Evolutionary conservation across 2,113 vertebrate genomes (phyloP).

Genomic region (Dasypus novemcinctus): DNA sequence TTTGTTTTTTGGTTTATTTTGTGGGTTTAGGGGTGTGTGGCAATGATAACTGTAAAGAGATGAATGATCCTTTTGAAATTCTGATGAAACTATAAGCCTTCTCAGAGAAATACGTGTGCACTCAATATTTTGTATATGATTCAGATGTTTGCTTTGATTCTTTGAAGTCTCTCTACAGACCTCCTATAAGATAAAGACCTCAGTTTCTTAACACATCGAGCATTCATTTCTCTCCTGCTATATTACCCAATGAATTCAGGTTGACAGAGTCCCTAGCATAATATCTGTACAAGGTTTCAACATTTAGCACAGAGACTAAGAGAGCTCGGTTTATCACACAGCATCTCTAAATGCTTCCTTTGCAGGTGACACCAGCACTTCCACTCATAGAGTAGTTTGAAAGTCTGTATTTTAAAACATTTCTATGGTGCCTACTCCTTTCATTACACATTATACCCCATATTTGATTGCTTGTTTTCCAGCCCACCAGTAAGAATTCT

Average conservation of each 20-base stretch:
- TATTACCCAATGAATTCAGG: background rate
- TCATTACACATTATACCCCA: background rate
- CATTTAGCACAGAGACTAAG: background rate
- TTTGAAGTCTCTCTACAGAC: background rate
- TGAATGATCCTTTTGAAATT: background rate
- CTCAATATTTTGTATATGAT: background rate
- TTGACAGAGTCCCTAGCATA: background rate
- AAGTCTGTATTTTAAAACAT: background rate
- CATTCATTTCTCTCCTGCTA: background rate
- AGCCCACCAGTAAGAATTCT: background rate
- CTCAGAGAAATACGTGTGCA: background rate
- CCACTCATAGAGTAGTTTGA: background rate
- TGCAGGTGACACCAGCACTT: background rate
- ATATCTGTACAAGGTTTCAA: too few species aligned
- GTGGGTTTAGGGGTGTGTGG: background rate
- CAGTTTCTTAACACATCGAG: background rate
- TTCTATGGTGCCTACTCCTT: background rate
- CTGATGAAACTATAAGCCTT: background rate
- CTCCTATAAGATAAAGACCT: background rate
- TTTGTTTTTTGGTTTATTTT: background rate
- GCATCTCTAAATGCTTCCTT: background rate
- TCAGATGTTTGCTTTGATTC: background rate
- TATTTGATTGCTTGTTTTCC: background rate
- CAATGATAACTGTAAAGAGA: background rate
- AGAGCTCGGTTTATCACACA: fast-evolving